Base-by-base conservation (phyloP, 2,888 invertebrate species). In the Mayetiola destructor region DNA sequence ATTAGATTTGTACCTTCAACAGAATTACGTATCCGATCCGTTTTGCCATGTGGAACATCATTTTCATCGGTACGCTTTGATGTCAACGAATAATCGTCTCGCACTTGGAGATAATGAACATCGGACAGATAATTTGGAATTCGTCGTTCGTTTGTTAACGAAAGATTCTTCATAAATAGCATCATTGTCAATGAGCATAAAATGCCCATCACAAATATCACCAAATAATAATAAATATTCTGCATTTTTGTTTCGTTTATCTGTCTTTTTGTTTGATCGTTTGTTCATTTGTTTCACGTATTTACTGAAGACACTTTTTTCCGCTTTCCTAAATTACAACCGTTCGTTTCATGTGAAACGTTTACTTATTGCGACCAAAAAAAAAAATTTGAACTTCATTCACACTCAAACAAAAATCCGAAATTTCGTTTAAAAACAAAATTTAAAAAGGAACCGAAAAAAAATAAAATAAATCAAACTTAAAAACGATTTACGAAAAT, bases 21-120 rank as follows among this genome's bases (percentile, higher is more conserved):
- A n/a, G 53, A 32, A 27, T 27, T 27, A n/a, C 48, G 48, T 48
- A 27, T 48, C 16, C 27, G 23, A n/a, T 27, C 48, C 2, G 10
- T 40, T 21, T 48, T 42, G 2, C 23, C 42, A 23, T 42, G 42
- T 23, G 8, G 8, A 14, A 12, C 27, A 48, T 48, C n/a, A n/a
- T n/a, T 8, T 3, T n/a, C n/a, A n/a, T 27, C 5, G 23, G n/a
- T 48, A 3, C 18, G 48, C 3, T 48, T 27, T n/a, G 27, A 27
- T 3, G 27, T 27, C 1, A 48, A 2, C n/a, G 48, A 48, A 57
- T 68, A 71, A 58, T 72, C 72, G 60, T 72, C 71, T 4, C 69
- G 65, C 27, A 69, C 64, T 62, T 72, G 69, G 9, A 72, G 55
- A 61, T 65, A 70, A 36, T 66, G 64, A 1, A 65, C 67, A 1